Conservation (phyloP, 2,888 invertebrate species). For the Eurois occulta region DNA sequence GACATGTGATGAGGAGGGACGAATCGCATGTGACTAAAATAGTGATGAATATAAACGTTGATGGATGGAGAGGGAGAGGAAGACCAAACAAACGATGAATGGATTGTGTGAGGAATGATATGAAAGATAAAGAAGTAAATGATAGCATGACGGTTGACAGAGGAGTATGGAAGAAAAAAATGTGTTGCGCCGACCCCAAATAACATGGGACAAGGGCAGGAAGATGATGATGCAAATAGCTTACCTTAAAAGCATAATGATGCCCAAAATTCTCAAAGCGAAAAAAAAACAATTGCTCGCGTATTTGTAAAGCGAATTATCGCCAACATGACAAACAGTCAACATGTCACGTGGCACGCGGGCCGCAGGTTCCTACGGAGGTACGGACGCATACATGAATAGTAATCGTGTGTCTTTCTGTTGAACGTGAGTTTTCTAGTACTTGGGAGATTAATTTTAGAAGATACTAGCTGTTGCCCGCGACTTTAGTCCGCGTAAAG, state of each 20-base stretch:
- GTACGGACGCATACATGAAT: slow-evolving; percentile 47
- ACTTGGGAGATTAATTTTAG: slow-evolving; percentile 16
- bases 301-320: slow-evolving; percentile 19
- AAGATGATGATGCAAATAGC: too few relatives aligned
- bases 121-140: too few relatives aligned
- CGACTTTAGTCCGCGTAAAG: not conserved
- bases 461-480: not conserved
- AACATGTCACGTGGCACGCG: not conserved
- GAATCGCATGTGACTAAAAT: too few relatives aligned
- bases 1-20: too few relatives aligned
- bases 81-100: too few relatives aligned
- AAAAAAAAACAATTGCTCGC: not conserved
- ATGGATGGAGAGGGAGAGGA: too few relatives aligned
- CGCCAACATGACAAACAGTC: slow-evolving; percentile 3
- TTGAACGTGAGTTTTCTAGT: slow-evolving; percentile 1
- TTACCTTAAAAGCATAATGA: not conserved
- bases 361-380: not conserved
- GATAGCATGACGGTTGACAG: too few relatives aligned
- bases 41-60: too few relatives aligned
- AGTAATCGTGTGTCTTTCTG: slow-evolving; percentile 35
- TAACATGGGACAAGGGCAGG: too few relatives aligned
- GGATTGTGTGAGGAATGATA: too few relatives aligned
- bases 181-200: too few relatives aligned
- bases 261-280: not conserved
- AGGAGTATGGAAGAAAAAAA: too few relatives aligned